phyloP scores from a whole-genome alignment of 2,888 invertebrate genomes.

The Helobdella robusta region DNA sequence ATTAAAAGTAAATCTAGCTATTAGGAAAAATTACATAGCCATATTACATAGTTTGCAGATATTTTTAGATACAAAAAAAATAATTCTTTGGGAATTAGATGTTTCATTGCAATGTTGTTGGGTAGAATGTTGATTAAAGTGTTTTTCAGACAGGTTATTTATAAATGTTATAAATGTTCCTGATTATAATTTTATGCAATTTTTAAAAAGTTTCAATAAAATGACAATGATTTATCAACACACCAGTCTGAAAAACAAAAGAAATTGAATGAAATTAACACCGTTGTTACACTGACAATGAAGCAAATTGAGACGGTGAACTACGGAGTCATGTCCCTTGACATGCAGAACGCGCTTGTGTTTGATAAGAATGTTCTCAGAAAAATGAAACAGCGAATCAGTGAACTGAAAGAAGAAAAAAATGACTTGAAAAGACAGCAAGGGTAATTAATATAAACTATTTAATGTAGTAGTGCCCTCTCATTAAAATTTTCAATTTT shows the following conservation, averaged over 20 bases:
- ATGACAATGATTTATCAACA: too few relatives aligned
- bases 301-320: slow-evolving; percentile 48
- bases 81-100: too few relatives aligned
- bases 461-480: neutral
- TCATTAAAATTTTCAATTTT: too few relatives aligned
- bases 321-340: slow-evolving; percentile 42
- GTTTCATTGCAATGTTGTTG: too few relatives aligned
- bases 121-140: too few relatives aligned
- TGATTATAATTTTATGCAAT: neutral
- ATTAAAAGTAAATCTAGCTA: too few relatives aligned
- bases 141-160: too few relatives aligned
- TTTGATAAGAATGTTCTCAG: slow-evolving; percentile 45
- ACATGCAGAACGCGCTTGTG: slow-evolving; percentile 44
- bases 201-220: slow-evolving; percentile 27
- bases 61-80: too few relatives aligned
- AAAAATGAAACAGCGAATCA: slow-evolving; percentile 45
- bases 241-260: slow-evolving; percentile 57
- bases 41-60: too few relatives aligned
- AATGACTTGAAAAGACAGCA: slow-evolving; percentile 46
- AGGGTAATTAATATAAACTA: slow-evolving; percentile 38
- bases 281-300: slow-evolving; percentile 45
- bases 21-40: too few relatives aligned
- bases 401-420: slow-evolving; percentile 49
- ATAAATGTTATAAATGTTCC: neutral
- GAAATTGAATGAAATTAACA: slow-evolving; percentile 64